Base-by-base conservation (phyloP, 2,888 invertebrate genomes). In the Linyphia triangularis region DNA sequence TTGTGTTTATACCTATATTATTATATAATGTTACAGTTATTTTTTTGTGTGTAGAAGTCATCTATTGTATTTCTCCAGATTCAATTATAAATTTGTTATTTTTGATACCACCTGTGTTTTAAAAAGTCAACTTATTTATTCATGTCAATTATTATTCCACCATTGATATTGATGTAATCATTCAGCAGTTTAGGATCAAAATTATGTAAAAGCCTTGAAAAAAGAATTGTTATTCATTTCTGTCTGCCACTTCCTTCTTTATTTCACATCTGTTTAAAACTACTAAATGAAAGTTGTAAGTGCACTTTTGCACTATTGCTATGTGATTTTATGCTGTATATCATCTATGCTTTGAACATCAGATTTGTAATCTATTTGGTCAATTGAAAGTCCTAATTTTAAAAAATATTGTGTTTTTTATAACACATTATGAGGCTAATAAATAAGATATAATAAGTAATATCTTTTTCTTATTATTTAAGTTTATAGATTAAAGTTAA, bases 101-200 rank as follows among this genome's bases (percentile, higher is more conserved):
- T 59, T 84, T 85, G 63, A 78, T 78, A 85, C 37, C 59, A 69
- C 59, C 57, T 70, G 70, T 61, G 30, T 84, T 83, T 65, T 86
- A 79, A 65, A 63, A 73, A 75, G 81, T 88, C 81, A 69, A 75
- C 73, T 70, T 77, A 57, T 81, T 75, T 73, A 85, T 79, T 63
- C 51, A 33, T 81, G 51, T 86, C 79, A 33, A 86, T 26, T 81
- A 88, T 88, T 81, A 88, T 88, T 88, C 86, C 86, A 88, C 40
- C 65, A 37, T 79, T 63, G 51, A 81, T 51, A 51, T 73, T 72
- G 67, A 69, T 61, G 61, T 82, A 67, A 81, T 81, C 28, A 51
- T 78, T 26, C 75, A 88, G 67, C 59, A 81, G 86, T 88, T 88
- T 81, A 88, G 86, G 86, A 73, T 88, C 86, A 81, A n/a, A n/a